A percentile compares a stretch with the other conserved stretches of the same genome.
Evolutionary conservation across 2,888 invertebrate species (phyloP).

Genomic region (Pterostichus madidus): DNA sequence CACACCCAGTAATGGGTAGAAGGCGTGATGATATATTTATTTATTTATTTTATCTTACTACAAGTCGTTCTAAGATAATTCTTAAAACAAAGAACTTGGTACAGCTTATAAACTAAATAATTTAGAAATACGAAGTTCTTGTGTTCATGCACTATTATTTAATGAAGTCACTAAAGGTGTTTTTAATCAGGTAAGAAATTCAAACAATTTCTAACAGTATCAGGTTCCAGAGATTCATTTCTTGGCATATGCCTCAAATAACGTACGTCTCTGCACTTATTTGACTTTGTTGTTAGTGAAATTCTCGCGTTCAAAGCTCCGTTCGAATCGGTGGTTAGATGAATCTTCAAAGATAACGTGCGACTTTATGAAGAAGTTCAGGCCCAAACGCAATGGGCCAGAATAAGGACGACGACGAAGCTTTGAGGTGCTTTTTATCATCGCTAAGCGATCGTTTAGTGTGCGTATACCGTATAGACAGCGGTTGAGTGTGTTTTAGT

Average conservation of each 20-base stretch:
- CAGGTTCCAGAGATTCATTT: too few relatives aligned
- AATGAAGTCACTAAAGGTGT: too few relatives aligned
- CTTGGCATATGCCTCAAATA: neutral
- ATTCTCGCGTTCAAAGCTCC: slow-evolving; percentile 23
- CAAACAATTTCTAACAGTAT: too few relatives aligned
- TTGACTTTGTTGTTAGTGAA: slow-evolving; percentile 11
- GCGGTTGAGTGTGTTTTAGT: slow-evolving; percentile 26
- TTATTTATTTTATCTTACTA: too few relatives aligned
- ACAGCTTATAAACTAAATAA: too few relatives aligned
- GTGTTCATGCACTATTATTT: too few relatives aligned
- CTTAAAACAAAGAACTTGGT: too few relatives aligned
- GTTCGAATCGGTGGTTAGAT: slow-evolving; percentile 9
- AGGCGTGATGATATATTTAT: too few relatives aligned
- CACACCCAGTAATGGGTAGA: too few relatives aligned
- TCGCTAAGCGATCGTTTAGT: slow-evolving; percentile 31
- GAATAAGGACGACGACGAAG: slow-evolving; percentile 20
- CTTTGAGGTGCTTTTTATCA: slow-evolving; percentile 31
- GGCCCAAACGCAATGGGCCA: slow-evolving; percentile 11
- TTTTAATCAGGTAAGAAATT: too few relatives aligned
- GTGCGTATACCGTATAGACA: slow-evolving; percentile 14
- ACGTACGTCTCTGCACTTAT: neutral
- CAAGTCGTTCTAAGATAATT: too few relatives aligned
- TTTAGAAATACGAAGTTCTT: too few relatives aligned
- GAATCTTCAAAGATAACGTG: slow-evolving; percentile 48
- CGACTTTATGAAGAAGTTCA: slow-evolving; percentile 45